A percentile compares a stretch with the other conserved stretches of the same genome.
Evolutionary conservation across 2,888 invertebrate species (phyloP).

Genomic region (Rhogogaster chlorosoma): DNA sequence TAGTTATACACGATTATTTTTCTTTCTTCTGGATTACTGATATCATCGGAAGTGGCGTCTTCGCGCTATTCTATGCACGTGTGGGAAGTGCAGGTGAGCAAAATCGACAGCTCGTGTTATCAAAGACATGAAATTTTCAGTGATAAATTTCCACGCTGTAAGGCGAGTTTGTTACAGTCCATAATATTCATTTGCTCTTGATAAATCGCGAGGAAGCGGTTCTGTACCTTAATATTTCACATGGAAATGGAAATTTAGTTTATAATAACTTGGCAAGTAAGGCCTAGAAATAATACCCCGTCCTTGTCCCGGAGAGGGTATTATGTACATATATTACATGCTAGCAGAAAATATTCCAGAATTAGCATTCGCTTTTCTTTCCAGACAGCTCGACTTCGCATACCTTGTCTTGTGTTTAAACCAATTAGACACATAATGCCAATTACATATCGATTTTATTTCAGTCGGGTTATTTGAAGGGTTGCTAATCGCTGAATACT

Average conservation of each 20-base stretch:
- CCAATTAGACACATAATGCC: background rate
- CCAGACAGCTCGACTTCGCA: background rate
- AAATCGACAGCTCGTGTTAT: background rate
- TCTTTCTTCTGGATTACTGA: background rate
- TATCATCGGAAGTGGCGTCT: background rate
- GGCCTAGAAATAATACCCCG: too few relatives aligned
- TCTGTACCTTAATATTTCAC: too few relatives aligned
- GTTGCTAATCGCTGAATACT: background rate
- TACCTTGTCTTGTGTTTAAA: background rate
- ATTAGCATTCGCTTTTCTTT: background rate
- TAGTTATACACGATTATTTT: conserved; percentile 29
- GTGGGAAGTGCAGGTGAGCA: background rate
- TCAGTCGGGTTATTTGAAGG: background rate
- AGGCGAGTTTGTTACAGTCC: too few relatives aligned
- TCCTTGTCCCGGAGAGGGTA: too few relatives aligned
- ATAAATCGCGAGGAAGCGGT: too few relatives aligned
- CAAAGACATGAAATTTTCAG: background rate
- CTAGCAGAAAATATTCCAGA: background rate
- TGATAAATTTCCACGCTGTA: background rate
- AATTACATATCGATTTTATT: background rate
- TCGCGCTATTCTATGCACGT: background rate
- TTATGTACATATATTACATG: background rate
- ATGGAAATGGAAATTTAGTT: too few relatives aligned
- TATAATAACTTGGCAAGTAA: too few relatives aligned
- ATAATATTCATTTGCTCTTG: too few relatives aligned